Percentiles rank a stretch among this genome's conserved stretches.
Conservation (phyloP, 2,888 invertebrate genomes). For the Hirtodrosophila trivittata region DNA sequence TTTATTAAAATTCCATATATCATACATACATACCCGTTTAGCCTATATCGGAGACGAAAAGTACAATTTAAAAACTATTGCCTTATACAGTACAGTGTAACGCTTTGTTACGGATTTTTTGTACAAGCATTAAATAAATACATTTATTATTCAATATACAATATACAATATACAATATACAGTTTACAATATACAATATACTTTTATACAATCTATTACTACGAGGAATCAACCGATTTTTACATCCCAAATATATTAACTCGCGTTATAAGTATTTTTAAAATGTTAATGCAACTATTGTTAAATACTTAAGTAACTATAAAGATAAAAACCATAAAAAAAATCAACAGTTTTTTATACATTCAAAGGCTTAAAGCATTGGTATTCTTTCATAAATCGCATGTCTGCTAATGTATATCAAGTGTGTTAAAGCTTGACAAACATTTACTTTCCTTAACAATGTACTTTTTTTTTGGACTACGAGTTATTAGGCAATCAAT, state of each 20-base stretch:
- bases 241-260: slow-evolving; percentile 1
- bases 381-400: no score
- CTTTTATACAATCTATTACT: slow-evolving; percentile 12
- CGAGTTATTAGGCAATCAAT: no score
- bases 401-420: no score
- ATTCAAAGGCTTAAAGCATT: background rate
- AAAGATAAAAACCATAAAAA: slow-evolving; percentile 1
- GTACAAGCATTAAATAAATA: slow-evolving; percentile 55
- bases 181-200: background rate
- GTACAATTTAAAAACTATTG: slow-evolving; percentile 47
- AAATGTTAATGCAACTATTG: slow-evolving; percentile 22
- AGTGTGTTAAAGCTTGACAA: no score
- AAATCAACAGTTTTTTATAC: slow-evolving; percentile 3
- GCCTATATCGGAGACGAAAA: slow-evolving; percentile 2
- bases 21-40: background rate
- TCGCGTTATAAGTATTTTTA: slow-evolving; percentile 8
- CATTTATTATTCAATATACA: background rate
- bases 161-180: no score
- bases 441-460: no score
- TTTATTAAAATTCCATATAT: slow-evolving; percentile 31
- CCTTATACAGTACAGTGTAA: slow-evolving; percentile 29
- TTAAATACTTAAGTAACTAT: slow-evolving; percentile 23
- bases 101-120: slow-evolving; percentile 30
- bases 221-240: slow-evolving; percentile 3
- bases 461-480: no score